Percentiles rank a stretch among this genome's conserved stretches.
Evolutionary conservation across 2,797 vertebrate genomes (phyloP).

Genomic region (Enteromius mattozi): DNA sequence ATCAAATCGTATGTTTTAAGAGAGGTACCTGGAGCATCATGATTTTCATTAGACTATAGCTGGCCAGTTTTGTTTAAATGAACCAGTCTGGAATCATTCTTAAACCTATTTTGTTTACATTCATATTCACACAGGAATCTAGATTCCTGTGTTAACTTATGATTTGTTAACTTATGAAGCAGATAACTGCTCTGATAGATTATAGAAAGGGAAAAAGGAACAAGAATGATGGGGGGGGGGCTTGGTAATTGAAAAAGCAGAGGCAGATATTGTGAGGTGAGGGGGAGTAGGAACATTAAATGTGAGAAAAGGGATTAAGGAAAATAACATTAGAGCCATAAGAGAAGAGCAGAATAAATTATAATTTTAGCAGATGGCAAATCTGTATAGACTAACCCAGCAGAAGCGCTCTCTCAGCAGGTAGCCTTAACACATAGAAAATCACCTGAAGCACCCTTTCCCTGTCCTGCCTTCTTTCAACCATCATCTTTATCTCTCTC

Average conservation of each 20-base stretch:
- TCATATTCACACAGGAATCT: not conserved
- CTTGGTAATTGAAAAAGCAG: conserved; percentile 13
- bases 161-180: not conserved
- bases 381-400: conserved; percentile 24
- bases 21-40: not conserved
- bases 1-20: not conserved
- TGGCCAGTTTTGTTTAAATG: not conserved
- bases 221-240: not conserved
- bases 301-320: conserved; percentile 8
- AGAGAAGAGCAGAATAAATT: conserved; percentile 23
- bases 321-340: conserved; percentile 16
- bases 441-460: conserved; percentile 27
- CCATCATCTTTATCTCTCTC: conserved; percentile 1
- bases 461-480: conserved; percentile 4
- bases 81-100: not conserved
- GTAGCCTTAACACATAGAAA: conserved; percentile 14
- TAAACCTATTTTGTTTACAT: not conserved
- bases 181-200: not conserved
- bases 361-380: conserved; percentile 14
- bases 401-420: conserved; percentile 17
- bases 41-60: not conserved
- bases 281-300: conserved; percentile 18
- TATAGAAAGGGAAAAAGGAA: not conserved
- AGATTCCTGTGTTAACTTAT: not conserved
- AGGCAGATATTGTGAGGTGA: conserved; percentile 4